Evolutionary conservation across 2,797 vertebrate genomes (phyloP).

Genomic region (Apogon hyalosoma): DNA sequence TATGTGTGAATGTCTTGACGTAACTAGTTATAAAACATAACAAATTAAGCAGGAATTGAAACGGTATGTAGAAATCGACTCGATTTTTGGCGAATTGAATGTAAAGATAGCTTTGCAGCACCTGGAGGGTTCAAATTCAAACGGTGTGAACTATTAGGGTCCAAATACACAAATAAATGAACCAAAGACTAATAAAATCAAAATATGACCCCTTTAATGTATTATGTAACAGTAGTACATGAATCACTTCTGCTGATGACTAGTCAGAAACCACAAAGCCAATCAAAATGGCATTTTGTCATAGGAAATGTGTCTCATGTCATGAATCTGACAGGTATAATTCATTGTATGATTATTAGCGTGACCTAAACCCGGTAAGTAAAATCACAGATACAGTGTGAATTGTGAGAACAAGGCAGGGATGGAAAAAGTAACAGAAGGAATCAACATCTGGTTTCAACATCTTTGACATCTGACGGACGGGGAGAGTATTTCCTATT

Average conservation of each 20-base stretch:
- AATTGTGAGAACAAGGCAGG: constrained; percentile 27
- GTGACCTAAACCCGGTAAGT: constrained; percentile 3
- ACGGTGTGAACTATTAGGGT: no score
- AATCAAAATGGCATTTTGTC: not conserved
- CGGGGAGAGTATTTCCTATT: constrained; percentile 32
- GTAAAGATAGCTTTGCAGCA: no score
- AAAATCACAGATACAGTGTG: constrained; percentile 15
- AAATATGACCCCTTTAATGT: not conserved
- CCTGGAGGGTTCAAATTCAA: no score
- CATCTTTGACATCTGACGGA: constrained; percentile 62
- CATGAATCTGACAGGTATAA: not conserved
- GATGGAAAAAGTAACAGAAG: constrained; percentile 24
- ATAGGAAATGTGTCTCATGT: not conserved
- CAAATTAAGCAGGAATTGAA: no score
- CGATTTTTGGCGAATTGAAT: no score
- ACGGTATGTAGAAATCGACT: no score
- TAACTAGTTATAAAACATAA: no score
- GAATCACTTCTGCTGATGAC: not conserved
- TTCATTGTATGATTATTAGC: not conserved
- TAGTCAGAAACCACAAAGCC: not conserved
- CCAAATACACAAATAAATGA: not conserved
- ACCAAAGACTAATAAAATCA: no score
- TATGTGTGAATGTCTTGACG: not conserved
- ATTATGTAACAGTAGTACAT: not conserved
- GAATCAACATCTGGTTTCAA: constrained; percentile 73